Evolutionary conservation across 2,797 vertebrate genomes (phyloP).

Genomic region (Poeciliopsis paucimaculata): DNA sequence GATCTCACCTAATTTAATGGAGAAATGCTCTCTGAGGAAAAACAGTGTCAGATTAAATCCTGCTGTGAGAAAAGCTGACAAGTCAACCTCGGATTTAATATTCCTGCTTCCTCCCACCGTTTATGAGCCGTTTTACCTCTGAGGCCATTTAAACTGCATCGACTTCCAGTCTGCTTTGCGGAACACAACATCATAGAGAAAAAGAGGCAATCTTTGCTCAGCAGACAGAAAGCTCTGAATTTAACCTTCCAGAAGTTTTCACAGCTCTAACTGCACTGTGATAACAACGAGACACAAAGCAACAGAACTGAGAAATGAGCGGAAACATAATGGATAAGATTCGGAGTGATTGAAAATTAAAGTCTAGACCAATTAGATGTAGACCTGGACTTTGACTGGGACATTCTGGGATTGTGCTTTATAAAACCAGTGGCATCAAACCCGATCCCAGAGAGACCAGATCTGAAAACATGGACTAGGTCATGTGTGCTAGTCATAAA

Average conservation of each 20-base stretch:
- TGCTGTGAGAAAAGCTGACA: slow-evolving; percentile 16
- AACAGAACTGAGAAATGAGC: no score
- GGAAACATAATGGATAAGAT: background rate
- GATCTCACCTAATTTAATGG: slow-evolving; percentile 25
- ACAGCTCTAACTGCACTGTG: background rate
- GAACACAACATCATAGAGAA: slow-evolving; percentile 9
- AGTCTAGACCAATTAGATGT: background rate
- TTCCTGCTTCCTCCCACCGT: slow-evolving; percentile 31
- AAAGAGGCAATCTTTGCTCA: slow-evolving; percentile 42
- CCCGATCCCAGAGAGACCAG: background rate
- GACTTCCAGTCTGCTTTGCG: slow-evolving; percentile 26
- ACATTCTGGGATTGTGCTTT: background rate
- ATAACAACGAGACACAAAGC: no score
- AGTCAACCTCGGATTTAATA: slow-evolving; percentile 26
- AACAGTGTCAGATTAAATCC: slow-evolving; percentile 5
- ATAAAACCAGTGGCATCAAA: background rate
- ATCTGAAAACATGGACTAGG: background rate
- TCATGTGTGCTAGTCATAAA: background rate
- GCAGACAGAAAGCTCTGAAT: slow-evolving; percentile 3
- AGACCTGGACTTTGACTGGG: background rate
- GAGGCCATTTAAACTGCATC: slow-evolving; percentile 2
- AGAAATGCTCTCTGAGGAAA: slow-evolving; percentile 8
- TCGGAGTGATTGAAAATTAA: background rate
- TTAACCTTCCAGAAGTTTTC: background rate
- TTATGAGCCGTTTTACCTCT: slow-evolving; percentile 26